Conservation (phyloP, 2,113 vertebrate genomes). For the Hystrix cristata region DNA sequence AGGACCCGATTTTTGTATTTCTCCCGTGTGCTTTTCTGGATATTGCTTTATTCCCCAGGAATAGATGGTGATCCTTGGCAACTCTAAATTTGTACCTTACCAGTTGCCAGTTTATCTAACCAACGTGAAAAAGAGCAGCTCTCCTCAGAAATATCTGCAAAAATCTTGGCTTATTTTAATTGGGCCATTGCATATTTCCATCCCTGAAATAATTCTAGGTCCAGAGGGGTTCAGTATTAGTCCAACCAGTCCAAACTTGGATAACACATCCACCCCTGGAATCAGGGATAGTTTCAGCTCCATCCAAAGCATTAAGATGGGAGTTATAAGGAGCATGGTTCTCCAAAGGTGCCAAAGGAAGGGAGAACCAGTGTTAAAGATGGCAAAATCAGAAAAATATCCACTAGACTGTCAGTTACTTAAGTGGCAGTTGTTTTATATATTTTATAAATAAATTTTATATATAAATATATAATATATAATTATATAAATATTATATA, state of each 20-base stretch:
- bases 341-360: background rate
- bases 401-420: background rate
- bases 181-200: background rate
- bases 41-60: background rate
- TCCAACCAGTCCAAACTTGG: background rate
- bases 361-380: background rate
- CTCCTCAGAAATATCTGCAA: background rate
- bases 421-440: background rate
- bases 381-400: slow-evolving; percentile 14
- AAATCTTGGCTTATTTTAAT: background rate
- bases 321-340: background rate
- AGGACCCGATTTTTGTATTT: background rate
- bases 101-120: background rate
- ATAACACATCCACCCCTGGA: background rate
- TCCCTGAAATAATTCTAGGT: background rate
- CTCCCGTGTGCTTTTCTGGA: background rate
- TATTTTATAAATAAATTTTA: background rate
- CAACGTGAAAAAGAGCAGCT: background rate
- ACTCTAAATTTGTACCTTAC: background rate
- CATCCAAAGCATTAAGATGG: background rate
- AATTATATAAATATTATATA: too few species aligned
- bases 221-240: background rate
- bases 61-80: background rate
- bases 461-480: too few species aligned
- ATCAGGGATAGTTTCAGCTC: background rate